phyloP scores from a whole-genome alignment of 1,140 invertebrate genomes.

The Choristoneura fumiferana region DNA sequence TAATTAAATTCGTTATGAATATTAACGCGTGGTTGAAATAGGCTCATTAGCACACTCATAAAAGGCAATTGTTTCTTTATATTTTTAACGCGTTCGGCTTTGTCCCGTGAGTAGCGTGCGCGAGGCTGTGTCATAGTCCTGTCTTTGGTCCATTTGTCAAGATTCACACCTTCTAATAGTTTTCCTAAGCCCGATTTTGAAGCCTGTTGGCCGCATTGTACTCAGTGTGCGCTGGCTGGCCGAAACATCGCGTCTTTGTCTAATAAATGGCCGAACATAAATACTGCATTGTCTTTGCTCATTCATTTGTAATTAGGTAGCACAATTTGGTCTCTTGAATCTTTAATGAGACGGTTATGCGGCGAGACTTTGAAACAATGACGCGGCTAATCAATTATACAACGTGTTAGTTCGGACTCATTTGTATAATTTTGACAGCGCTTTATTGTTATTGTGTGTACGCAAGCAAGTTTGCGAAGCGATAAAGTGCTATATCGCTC shows the following conservation, averaged over 20 bases:
- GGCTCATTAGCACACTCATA: constrained; percentile 58
- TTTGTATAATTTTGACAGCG: constrained; percentile 37
- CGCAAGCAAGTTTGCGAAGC: neutral
- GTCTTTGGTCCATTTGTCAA: constrained; percentile 49
- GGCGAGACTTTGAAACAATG: constrained; percentile 48
- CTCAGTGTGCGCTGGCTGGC: constrained; percentile 48
- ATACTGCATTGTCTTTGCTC: constrained; percentile 70
- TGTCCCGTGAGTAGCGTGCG: constrained; percentile 46
- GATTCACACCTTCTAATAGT: constrained; percentile 54
- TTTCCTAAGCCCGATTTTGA: constrained; percentile 68
- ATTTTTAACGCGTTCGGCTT: constrained; percentile 49
- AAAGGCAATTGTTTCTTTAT: constrained; percentile 74
- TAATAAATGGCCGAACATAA: constrained; percentile 76
- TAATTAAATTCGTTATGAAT: constrained; percentile 32
- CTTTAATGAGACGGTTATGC: constrained; percentile 58
- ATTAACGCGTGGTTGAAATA: constrained; percentile 26
- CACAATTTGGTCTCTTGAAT: constrained; percentile 74
- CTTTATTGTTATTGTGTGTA: constrained; percentile 11
- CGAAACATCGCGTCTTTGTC: constrained; percentile 71
- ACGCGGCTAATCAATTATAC: constrained; percentile 55
- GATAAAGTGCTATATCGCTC: neutral
- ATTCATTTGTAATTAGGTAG: constrained; percentile 76
- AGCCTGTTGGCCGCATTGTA: constrained; percentile 53
- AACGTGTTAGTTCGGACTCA: constrained; percentile 38
- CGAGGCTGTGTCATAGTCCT: constrained; percentile 48